Evolutionary conservation across 2,113 vertebrate genomes (phyloP).

Genomic region (Perca schrenkii): DNA sequence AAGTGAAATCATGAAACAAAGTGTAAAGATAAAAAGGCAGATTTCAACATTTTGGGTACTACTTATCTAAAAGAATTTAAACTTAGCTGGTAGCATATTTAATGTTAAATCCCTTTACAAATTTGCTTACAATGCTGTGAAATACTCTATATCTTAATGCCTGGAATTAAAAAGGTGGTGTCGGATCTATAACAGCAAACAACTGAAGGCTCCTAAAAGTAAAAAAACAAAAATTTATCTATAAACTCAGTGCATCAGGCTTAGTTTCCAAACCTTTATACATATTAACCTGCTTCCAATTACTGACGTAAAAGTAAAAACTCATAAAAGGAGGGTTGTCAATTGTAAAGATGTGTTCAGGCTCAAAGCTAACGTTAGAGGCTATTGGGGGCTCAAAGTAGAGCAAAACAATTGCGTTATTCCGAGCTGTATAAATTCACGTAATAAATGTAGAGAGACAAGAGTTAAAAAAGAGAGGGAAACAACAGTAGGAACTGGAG

Average conservation of each 20-base stretch:
- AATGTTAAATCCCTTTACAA: conserved; percentile 10
- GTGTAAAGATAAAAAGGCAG: conserved; percentile 12
- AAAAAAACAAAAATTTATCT: conserved; percentile 1
- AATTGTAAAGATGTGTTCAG: not conserved
- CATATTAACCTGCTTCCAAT: not conserved
- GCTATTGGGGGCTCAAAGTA: conserved; percentile 3
- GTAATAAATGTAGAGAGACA: not conserved
- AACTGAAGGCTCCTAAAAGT: not conserved
- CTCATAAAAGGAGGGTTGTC: not conserved
- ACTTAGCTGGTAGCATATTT: not conserved
- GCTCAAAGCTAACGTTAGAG: not conserved
- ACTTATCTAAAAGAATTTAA: not conserved
- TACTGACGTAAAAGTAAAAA: not conserved
- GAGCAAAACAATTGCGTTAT: not conserved
- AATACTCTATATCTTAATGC: not conserved
- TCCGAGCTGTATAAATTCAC: not conserved
- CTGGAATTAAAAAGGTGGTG: not conserved
- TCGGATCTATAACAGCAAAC: not conserved
- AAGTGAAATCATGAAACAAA: not conserved
- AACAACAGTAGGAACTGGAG: not conserved
- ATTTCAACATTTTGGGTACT: not conserved
- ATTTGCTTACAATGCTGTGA: not conserved
- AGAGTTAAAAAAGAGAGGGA: conserved; percentile 10
- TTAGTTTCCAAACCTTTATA: conserved; percentile 27
- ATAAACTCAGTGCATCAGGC: conserved; percentile 48